Conservation (phyloP, 2,113 vertebrate genomes). For the Rynchops niger region DNA sequence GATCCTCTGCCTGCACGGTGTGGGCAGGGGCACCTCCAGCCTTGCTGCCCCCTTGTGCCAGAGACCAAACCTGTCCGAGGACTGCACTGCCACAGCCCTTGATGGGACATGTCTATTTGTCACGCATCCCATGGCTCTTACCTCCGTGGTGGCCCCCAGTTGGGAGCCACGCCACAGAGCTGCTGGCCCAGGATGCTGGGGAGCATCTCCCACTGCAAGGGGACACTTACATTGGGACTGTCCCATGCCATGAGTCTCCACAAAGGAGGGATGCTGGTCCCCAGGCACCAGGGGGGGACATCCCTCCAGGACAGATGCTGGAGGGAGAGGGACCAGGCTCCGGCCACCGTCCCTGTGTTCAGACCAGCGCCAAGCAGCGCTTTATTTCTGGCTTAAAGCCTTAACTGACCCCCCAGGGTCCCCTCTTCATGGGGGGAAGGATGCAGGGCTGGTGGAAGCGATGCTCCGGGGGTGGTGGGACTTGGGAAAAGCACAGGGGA, state of each 20-base stretch:
- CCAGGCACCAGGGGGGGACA: not conserved
- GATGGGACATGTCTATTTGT: fast-evolving
- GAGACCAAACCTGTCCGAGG: not conserved
- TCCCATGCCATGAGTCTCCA: fast-evolving
- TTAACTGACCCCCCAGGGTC: fast-evolving
- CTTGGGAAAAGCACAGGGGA: fast-evolving
- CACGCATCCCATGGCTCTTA: not conserved
- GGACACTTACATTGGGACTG: not conserved
- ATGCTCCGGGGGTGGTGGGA: fast-evolving
- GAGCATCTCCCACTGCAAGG: not conserved
- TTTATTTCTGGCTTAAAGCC: not conserved
- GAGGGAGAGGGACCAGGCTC: not conserved
- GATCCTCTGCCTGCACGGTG: too few species aligned
- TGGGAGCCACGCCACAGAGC: fast-evolving
- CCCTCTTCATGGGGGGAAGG: not conserved
- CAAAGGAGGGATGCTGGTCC: fast-evolving
- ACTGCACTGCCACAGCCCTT: not conserved
- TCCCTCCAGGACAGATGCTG: not conserved
- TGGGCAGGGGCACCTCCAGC: not conserved
- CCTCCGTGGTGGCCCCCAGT: not conserved
- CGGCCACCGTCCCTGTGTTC: not conserved
- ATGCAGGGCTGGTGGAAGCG: fast-evolving
- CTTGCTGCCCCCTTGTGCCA: not conserved
- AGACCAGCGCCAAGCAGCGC: fast-evolving
- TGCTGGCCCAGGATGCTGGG: not conserved